Conservation (phyloP, 30 jellyfish, hydroid and myxozoan species). For the Aurelia sp. region DNA sequence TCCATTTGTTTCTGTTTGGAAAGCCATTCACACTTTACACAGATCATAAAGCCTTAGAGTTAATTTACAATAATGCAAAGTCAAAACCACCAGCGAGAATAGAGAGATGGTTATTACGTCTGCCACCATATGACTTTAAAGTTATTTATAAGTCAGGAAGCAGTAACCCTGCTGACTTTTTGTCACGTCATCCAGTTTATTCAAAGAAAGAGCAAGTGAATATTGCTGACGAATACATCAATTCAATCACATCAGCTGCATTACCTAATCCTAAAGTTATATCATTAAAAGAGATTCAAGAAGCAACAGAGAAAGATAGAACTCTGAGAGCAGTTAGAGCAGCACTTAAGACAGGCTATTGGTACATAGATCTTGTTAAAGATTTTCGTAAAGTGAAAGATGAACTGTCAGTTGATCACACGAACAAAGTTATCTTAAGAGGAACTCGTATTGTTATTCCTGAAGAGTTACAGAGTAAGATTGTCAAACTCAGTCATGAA, state of each 20-base stretch:
- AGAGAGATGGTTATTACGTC: background rate
- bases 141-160: too few relatives aligned
- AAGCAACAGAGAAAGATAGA: constrained; percentile 9
- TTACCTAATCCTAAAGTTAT: constrained; percentile 21
- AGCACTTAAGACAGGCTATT: background rate
- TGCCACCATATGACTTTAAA: background rate
- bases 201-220: too few relatives aligned
- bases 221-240: background rate
- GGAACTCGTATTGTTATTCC: background rate
- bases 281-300: constrained; percentile 19
- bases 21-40: background rate
- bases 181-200: too few relatives aligned
- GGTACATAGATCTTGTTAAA: constrained; percentile 10
- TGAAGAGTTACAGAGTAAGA: background rate
- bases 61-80: background rate
- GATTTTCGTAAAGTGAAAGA: constrained; percentile 6
- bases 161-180: too few relatives aligned
- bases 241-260: constrained; percentile 1
- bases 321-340: background rate
- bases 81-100: constrained; percentile 23
- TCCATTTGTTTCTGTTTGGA: background rate
- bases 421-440: background rate
- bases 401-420: constrained; percentile 13
- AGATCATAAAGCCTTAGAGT: background rate
- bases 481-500: constrained; percentile 13